These are phyloP conservation scores for Agrotis puta DNA, from an alignment of 2,888 invertebrate genomes.

Conservation along the genomic window DNA sequence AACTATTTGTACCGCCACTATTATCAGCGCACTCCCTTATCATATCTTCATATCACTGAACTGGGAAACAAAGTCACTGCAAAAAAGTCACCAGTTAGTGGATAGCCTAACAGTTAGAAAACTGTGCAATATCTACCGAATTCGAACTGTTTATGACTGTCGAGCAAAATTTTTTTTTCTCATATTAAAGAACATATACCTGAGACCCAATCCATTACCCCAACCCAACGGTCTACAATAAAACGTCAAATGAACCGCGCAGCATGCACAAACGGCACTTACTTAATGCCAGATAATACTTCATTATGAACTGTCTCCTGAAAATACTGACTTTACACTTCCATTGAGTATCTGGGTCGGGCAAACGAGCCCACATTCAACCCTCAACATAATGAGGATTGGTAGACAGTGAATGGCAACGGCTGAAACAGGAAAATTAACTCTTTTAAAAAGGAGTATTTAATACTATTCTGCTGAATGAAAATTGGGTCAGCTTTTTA, in stretches of 20 bases:
- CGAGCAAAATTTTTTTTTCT: no score
- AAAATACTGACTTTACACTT: slow-evolving; percentile 69
- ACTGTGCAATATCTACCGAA: not conserved
- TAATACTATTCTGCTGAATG: slow-evolving; percentile 61
- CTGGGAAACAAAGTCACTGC: no score
- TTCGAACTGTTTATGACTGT: not conserved
- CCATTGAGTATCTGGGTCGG: slow-evolving; percentile 74
- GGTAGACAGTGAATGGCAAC: slow-evolving; percentile 68
- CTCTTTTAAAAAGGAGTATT: slow-evolving; percentile 67
- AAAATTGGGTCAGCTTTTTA: slow-evolving; percentile 59
- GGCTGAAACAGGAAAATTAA: slow-evolving; percentile 81
- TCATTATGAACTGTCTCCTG: slow-evolving; percentile 67
- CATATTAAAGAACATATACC: no score
- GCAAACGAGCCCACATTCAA: slow-evolving; percentile 74
- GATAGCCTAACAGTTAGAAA: no score
- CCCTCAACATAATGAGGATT: slow-evolving; percentile 76
- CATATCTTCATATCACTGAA: no score
- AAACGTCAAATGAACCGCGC: slow-evolving; percentile 35
- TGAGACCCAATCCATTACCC: not conserved
- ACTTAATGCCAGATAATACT: slow-evolving; percentile 65
- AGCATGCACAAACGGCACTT: slow-evolving; percentile 42
- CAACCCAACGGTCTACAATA: slow-evolving; percentile 2
- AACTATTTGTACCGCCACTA: no score
- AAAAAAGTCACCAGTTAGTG: no score
- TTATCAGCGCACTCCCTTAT: no score